Conservation (phyloP, 2,888 invertebrate species). For the Pammene fasciana region DNA sequence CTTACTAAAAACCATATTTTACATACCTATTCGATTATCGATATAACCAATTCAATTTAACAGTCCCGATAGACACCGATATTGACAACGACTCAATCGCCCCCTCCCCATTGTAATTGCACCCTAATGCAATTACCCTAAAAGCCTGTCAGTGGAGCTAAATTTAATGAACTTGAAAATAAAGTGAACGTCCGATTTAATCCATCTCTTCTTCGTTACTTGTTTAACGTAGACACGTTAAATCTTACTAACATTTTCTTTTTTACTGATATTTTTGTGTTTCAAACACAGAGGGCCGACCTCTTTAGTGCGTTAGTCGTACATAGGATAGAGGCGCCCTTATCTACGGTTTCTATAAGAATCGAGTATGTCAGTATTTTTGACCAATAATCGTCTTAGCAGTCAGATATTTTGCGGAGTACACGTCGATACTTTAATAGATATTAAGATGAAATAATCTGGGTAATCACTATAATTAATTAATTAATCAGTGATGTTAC, state of each 20-base stretch:
- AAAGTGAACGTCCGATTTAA: slow-evolving; percentile 73
- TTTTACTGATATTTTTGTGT: too few relatives aligned
- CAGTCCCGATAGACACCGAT: slow-evolving; percentile 28
- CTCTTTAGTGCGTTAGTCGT: too few relatives aligned
- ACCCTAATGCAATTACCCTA: slow-evolving; percentile 77
- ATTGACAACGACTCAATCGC: slow-evolving; percentile 41
- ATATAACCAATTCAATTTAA: slow-evolving; percentile 32
- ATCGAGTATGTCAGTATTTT: too few relatives aligned
- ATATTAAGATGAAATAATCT: too few relatives aligned
- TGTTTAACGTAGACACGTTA: slow-evolving; percentile 48
- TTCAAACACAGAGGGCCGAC: too few relatives aligned
- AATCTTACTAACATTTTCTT: slow-evolving; percentile 15
- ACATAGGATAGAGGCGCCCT: too few relatives aligned
- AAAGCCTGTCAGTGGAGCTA: slow-evolving; percentile 78
- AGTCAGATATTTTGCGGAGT: too few relatives aligned
- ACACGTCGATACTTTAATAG: too few relatives aligned
- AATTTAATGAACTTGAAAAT: slow-evolving; percentile 79
- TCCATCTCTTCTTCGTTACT: slow-evolving; percentile 55
- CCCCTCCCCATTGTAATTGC: slow-evolving; percentile 66
- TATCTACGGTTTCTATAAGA: too few relatives aligned
- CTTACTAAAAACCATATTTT: slow-evolving; percentile 1
- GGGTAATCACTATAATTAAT: too few relatives aligned
- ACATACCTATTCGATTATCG: slow-evolving; percentile 12
- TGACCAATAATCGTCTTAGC: too few relatives aligned
- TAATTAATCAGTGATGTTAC: too few relatives aligned